Base-by-base conservation (phyloP, 92 coral and sea anemone genomes). In the Epizoanthus stellaris region DNA sequence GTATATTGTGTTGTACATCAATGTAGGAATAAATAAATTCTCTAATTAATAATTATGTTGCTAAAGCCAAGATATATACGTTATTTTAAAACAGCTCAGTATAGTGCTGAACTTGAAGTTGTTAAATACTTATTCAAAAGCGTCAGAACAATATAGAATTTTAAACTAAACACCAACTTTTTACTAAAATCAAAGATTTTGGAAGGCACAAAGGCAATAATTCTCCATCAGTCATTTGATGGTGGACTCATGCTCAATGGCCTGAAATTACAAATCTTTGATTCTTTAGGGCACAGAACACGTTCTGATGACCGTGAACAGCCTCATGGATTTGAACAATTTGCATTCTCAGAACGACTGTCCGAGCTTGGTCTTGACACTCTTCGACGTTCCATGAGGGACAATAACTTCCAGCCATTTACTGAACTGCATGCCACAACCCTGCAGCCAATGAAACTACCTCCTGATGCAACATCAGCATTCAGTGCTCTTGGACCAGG, bases 291-390 rank as follows among this genome's bases (percentile, higher is more conserved):
- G 70, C 99, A 97, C 89, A 89, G 99, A 76, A 93, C 99, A 52
- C 95, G 99, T 70, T 91, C 94, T 85, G 99, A 97, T 40, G 99
- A 97, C 57, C 90, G 99, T 77, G 99, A 97, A 53, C 95, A 91
- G 79, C 93, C 91, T 75, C 97, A 94, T 90, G 91, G 95, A 38
- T 97, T 91, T 85, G 99, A 97, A 54, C 94, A 95, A 74, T 97
- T 91, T 85, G 98, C 94, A 61, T 95, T 91, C 85, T 91, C 93
- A 38, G 99, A 97, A 67, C 95, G 95, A 56, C 86, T 94, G 56
- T 90, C 94, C 14, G 98, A 95, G 87, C 80, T 96, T 11, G 98
- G 98, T 11, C 85, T 93, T 34, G 98, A 94, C 8, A 93, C 94
- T 23, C 88, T 95, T 52, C 98, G 97, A 38, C 88, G 98, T 17